Percentiles rank a stretch among this genome's conserved stretches.
Evolutionary conservation across 2,797 vertebrate species (phyloP).

Genomic region (Catamblyrhynchus diadema): DNA sequence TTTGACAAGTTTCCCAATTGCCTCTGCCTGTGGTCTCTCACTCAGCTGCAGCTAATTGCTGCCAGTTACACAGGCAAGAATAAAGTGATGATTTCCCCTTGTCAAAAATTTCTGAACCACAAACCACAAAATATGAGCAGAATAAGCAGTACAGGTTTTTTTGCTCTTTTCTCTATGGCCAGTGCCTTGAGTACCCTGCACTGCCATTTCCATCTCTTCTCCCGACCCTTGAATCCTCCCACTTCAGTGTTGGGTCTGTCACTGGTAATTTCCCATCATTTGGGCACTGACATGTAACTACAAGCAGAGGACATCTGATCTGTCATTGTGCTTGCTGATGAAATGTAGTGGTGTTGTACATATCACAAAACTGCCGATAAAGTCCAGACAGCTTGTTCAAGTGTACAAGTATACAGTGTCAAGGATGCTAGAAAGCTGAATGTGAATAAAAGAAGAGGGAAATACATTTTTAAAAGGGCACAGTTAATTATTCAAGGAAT

Average conservation of each 20-base stretch:
- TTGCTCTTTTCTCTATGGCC: background rate
- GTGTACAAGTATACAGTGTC: no score
- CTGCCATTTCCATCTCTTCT: background rate
- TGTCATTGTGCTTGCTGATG: background rate
- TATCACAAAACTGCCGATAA: background rate
- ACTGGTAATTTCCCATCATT: slow-evolving; percentile 8
- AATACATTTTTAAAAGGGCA: background rate
- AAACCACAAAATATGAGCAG: background rate
- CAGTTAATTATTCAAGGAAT: background rate
- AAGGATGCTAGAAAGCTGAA: background rate
- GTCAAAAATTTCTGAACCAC: background rate
- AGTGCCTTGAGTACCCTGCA: background rate
- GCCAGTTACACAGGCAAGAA: background rate
- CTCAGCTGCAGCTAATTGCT: background rate
- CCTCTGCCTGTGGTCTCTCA: background rate
- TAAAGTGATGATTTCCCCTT: background rate
- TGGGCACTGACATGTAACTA: background rate
- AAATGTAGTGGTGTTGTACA: background rate
- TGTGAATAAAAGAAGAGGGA: background rate
- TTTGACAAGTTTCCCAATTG: background rate
- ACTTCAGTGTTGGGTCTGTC: background rate
- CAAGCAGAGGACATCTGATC: slow-evolving; percentile 13
- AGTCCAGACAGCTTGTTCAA: background rate
- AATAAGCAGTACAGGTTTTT: background rate
- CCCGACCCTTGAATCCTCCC: background rate